Evolutionary conservation across 2,888 invertebrate genomes (phyloP).

Genomic region (Leptogaster cylindrica): DNA sequence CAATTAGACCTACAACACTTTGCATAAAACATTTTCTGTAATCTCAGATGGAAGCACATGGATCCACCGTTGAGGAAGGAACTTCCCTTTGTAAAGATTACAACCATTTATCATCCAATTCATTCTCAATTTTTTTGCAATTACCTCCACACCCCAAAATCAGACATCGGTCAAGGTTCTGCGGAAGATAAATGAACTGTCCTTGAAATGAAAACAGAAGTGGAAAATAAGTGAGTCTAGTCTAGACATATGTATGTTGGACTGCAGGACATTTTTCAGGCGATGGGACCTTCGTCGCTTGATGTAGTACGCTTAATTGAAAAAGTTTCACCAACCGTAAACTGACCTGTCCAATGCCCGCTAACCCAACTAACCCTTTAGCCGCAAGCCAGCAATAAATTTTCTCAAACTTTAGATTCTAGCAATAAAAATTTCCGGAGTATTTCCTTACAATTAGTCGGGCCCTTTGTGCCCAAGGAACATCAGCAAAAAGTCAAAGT

Average conservation of each 20-base stretch:
- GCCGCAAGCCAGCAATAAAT: slow-evolving; percentile 4
- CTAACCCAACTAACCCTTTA: neutral
- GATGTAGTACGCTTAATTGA: slow-evolving; percentile 22
- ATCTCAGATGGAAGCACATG: too few species aligned
- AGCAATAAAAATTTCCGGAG: slow-evolving; percentile 32
- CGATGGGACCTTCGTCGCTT: slow-evolving; percentile 16
- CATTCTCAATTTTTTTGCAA: too few species aligned
- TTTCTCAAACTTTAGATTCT: slow-evolving; percentile 18
- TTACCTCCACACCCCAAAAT: too few species aligned
- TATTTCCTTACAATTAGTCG: slow-evolving; percentile 30
- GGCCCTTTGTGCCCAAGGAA: slow-evolving; percentile 24
- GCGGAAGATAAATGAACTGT: slow-evolving; percentile 27
- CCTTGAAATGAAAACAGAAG: slow-evolving; percentile 33
- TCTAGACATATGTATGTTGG: slow-evolving; percentile 13
- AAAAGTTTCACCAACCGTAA: slow-evolving; percentile 19
- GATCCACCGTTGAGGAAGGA: too few species aligned
- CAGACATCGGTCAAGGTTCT: too few species aligned
- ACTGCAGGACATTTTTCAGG: slow-evolving; percentile 3
- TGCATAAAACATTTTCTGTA: too few species aligned
- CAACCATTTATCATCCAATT: too few species aligned
- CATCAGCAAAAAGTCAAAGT: slow-evolving; percentile 20
- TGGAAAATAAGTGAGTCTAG: slow-evolving; percentile 20
- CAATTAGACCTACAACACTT: too few species aligned
- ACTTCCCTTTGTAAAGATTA: too few species aligned
- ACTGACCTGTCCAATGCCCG: neutral